Evolutionary conservation across 2,888 invertebrate genomes (phyloP), one percentile per base, ranked within the genome.

Genomic region (Malthinus seriepunctatus): DNA sequence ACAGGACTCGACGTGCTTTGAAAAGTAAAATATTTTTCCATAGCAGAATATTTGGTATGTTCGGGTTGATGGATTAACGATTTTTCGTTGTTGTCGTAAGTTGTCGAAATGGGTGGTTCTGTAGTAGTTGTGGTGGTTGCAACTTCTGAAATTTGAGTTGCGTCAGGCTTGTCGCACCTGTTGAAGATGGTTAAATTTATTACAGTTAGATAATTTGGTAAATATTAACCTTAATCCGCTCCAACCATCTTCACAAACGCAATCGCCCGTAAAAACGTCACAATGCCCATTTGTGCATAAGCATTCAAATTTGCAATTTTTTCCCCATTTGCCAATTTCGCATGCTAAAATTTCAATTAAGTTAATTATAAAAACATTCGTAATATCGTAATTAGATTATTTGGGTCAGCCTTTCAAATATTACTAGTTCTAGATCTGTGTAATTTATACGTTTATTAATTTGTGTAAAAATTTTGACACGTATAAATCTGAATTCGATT

Each of bases 321-420:
- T 82, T 1, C 94, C 94, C 87, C 90, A 95, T 63, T 82, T 83
- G 65, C 85, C 85, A 48, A 80, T 76, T 38, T 85, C 84, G 72
- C 92, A 92, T 60, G 83, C 89, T 89, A 75, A 8, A 79, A 39
- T 32, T 44, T 33, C 35, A 53, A 52, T 57, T 33, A 47, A 14
- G 10, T 10, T 15, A 52, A n/a, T 42, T 52, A 39, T 31, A 11
- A 34, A 45, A 35, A 38, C n/a, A 33, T 10, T 45, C 33, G 15
- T 31, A 11, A 42, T 38, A 15, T 32, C 31, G 12, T 51, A 44
- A 32, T 33, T 12, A 32, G 32, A 10, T 44, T 23, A 54, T 54
- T 38, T 48, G 32, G 57, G 57, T 52, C 57, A 52, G 47, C 51
- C 57, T 57, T 52, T 56, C 51, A 47, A 48, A 51, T 38, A 37